Percentiles rank a stretch among this genome's conserved stretches.
These are phyloP conservation scores for Azemiops feae DNA, from an alignment of 2,113 vertebrate genomes.

Conservation along the genomic window DNA sequence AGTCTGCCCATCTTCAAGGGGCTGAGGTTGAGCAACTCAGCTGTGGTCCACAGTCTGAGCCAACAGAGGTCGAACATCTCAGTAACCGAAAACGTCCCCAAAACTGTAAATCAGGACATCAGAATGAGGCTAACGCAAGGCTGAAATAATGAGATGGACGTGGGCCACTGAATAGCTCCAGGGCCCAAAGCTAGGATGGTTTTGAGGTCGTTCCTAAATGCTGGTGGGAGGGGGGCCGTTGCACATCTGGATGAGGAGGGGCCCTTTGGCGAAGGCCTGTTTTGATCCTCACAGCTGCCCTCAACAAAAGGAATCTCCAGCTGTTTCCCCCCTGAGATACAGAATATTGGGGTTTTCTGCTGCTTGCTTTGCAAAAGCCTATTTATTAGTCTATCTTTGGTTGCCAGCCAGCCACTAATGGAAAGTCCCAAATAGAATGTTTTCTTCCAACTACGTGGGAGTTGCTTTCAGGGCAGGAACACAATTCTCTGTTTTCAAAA, in stretches of 20 bases:
- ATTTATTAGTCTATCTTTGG: neutral
- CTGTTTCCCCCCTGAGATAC: neutral
- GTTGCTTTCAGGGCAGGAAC: neutral
- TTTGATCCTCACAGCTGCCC: neutral
- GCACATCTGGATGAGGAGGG: neutral
- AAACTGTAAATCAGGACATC: neutral
- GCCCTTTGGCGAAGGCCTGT: neutral
- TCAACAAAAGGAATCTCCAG: neutral
- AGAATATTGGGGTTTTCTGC: neutral
- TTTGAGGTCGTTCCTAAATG: neutral
- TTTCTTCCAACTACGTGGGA: neutral
- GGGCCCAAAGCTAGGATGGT: neutral
- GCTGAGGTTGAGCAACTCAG: neutral
- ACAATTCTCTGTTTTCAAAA: neutral
- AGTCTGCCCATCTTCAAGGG: neutral
- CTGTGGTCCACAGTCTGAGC: neutral
- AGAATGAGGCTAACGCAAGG: neutral
- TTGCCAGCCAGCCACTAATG: neutral
- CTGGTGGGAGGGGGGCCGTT: neutral
- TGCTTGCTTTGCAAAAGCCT: neutral
- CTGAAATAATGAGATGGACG: neutral
- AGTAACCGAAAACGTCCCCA: neutral
- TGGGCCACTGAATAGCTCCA: accelerated
- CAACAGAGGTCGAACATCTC: neutral
- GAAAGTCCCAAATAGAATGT: neutral